These are phyloP conservation scores for Furcifer pardalis DNA, from an alignment of 2,797 vertebrate species.

Conservation along the genomic window DNA sequence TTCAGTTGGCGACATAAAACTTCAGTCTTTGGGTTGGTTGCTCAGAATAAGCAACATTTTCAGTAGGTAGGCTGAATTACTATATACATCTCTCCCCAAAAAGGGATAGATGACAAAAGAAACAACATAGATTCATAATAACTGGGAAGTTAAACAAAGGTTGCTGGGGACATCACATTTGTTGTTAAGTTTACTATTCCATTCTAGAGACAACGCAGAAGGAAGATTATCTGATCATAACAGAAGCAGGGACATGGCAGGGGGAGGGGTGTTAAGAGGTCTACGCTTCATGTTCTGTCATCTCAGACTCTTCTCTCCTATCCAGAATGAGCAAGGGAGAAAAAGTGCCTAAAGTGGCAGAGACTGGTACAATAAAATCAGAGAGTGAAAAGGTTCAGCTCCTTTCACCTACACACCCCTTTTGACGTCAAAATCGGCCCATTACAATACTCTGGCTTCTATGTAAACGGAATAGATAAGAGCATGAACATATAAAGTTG, in stretches of 20 bases:
- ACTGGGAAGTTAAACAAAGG: neutral
- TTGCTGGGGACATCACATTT: neutral
- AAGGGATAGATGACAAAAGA: neutral
- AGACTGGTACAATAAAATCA: neutral
- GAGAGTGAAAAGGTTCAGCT: neutral
- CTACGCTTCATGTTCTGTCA: neutral
- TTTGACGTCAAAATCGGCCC: neutral
- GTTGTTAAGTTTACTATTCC: neutral
- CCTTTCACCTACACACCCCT: neutral
- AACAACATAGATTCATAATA: neutral
- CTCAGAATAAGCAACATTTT: neutral
- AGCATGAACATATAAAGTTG: neutral
- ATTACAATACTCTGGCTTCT: neutral
- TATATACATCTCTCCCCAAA: neutral
- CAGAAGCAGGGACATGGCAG: neutral
- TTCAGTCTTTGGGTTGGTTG: too few species aligned
- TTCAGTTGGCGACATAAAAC: too few species aligned
- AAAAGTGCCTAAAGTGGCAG: neutral
- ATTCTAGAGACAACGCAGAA: neutral
- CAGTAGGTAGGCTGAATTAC: neutral
- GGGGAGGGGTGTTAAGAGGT: neutral
- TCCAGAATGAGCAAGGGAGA: neutral
- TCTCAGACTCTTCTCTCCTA: neutral
- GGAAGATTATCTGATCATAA: neutral
- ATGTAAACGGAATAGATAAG: neutral